A percentile compares a stretch with the other conserved stretches of the same genome.
Evolutionary conservation across 1,140 invertebrate species (phyloP).

Genomic region (Drosophila burlai): DNA sequence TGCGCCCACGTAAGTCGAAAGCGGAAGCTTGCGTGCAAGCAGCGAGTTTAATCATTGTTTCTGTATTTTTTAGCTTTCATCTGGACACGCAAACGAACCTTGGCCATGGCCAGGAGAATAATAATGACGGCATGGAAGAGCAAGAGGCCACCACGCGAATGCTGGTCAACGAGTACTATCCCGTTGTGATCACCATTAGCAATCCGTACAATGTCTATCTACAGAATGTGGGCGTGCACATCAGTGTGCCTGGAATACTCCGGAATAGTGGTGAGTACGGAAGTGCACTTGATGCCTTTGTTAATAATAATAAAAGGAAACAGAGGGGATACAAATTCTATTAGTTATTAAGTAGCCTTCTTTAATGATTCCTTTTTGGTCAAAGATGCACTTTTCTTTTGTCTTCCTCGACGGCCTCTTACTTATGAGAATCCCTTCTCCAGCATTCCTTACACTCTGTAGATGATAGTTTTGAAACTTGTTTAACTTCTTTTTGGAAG

Average conservation of each 20-base stretch:
- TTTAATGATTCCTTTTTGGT: no score
- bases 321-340: not conserved
- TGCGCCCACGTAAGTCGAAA: slow-evolving; percentile 84
- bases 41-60: slow-evolving; percentile 35
- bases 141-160: slow-evolving; percentile 52
- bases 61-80: slow-evolving; percentile 80
- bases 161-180: slow-evolving; percentile 84
- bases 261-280: slow-evolving; percentile 76
- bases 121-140: slow-evolving; percentile 7
- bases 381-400: not conserved
- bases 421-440: not conserved
- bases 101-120: slow-evolving; percentile 49
- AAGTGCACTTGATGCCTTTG: not conserved
- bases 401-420: not conserved
- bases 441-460: not conserved
- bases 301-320: not conserved
- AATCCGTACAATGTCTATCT: slow-evolving; percentile 81
- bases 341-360: no score
- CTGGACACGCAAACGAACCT: slow-evolving; percentile 79
- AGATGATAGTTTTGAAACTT: not conserved
- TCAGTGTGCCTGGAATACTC: slow-evolving; percentile 70
- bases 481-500: no score
- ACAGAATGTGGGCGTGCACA: slow-evolving; percentile 78
- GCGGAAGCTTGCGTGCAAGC: slow-evolving; percentile 55
- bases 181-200: slow-evolving; percentile 70